A percentile compares a stretch with the other conserved stretches of the same genome.
Conservation (phyloP, 2,888 invertebrate species). For the Synergus itoensis region DNA sequence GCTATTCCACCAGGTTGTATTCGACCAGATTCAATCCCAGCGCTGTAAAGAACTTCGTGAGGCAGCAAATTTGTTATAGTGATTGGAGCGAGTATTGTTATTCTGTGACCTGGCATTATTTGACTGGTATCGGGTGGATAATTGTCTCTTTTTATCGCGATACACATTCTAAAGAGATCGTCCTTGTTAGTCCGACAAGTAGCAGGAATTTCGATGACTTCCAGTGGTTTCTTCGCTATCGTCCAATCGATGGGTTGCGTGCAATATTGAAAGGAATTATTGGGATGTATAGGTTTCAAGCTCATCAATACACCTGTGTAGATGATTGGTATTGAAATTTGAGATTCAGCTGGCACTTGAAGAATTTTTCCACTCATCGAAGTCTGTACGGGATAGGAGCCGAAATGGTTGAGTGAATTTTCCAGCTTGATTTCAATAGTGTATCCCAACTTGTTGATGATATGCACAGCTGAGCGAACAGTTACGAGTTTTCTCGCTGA, state of each 20-base stretch:
- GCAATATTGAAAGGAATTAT: slow-evolving; percentile 80
- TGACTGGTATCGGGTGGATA: slow-evolving; percentile 84
- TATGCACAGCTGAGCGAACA: slow-evolving; percentile 92
- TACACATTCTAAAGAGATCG: slow-evolving; percentile 85
- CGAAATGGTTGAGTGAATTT: slow-evolving; percentile 78
- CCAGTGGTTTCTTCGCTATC: slow-evolving; percentile 79
- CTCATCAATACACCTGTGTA: slow-evolving; percentile 87
- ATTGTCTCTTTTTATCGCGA: slow-evolving; percentile 88
- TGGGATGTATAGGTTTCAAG: slow-evolving; percentile 83
- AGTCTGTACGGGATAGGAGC: slow-evolving; percentile 67
- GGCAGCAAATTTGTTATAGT: slow-evolving; percentile 93
- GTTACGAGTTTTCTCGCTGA: slow-evolving; percentile 96
- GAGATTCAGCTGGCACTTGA: slow-evolving; percentile 80
- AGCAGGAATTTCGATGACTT: slow-evolving; percentile 71
- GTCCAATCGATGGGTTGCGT: slow-evolving; percentile 82
- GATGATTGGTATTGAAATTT: slow-evolving; percentile 87
- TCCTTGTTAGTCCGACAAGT: slow-evolving; percentile 73
- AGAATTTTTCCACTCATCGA: slow-evolving; percentile 66
- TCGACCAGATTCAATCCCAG: slow-evolving; percentile 78
- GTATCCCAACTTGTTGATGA: slow-evolving; percentile 88
- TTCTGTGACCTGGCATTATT: slow-evolving; percentile 91
- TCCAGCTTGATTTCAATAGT: slow-evolving; percentile 87
- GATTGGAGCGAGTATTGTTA: slow-evolving; percentile 91
- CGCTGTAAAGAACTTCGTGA: slow-evolving; percentile 85
- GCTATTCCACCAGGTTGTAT: slow-evolving; percentile 78